Evolutionary conservation across 1,140 invertebrate species (phyloP).

Genomic region (Drosophila bipectinata): DNA sequence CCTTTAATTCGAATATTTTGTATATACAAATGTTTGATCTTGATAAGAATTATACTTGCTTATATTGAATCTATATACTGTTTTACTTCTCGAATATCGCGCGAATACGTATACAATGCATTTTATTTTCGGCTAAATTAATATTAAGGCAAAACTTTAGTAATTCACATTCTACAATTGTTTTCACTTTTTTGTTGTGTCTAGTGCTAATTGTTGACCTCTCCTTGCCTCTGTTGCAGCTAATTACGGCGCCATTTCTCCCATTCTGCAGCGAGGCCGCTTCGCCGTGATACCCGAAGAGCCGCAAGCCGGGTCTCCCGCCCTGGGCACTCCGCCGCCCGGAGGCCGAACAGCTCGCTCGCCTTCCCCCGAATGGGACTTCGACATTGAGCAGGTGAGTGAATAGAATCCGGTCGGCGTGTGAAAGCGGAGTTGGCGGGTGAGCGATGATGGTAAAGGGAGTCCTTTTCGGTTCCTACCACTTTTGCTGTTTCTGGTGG

Average conservation of each 20-base stretch:
- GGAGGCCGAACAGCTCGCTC: slow-evolving; percentile 60
- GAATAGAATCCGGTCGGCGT: background rate
- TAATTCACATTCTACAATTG: background rate
- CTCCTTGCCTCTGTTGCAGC: slow-evolving; percentile 43
- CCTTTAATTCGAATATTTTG: no score
- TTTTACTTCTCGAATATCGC: no score
- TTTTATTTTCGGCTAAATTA: background rate
- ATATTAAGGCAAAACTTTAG: no score
- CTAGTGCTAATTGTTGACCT: slow-evolving; percentile 11
- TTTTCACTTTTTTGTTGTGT: background rate
- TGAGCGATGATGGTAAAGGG: background rate
- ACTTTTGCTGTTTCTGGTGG: slow-evolving; percentile 25
- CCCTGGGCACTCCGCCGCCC: slow-evolving; percentile 65
- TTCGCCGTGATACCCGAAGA: slow-evolving; percentile 84
- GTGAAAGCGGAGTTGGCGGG: slow-evolving; percentile 4
- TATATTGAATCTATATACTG: no score
- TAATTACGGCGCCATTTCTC: slow-evolving; percentile 83
- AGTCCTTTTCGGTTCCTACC: background rate
- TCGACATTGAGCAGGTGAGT: slow-evolving; percentile 83
- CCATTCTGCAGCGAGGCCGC: slow-evolving; percentile 81
- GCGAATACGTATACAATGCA: background rate
- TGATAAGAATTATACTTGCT: no score
- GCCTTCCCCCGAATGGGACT: slow-evolving; percentile 83
- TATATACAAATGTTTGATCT: no score
- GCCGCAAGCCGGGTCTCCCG: slow-evolving; percentile 78